These are phyloP conservation scores for Malurus leucopterus DNA, from an alignment of 2,797 vertebrate species.

Conservation along the genomic window DNA sequence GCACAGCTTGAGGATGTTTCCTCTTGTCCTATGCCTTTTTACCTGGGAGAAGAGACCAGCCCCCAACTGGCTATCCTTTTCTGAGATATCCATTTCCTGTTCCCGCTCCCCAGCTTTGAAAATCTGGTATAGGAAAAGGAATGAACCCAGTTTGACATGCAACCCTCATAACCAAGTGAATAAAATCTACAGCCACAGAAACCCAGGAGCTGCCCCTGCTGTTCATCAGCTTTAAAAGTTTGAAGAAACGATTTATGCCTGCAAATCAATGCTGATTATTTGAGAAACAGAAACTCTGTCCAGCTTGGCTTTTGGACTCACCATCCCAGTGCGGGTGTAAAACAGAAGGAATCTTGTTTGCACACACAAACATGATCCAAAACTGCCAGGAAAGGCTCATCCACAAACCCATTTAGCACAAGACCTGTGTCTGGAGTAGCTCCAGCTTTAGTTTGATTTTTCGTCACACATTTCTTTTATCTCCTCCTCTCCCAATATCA, in stretches of 20 bases:
- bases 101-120: background rate
- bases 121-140: background rate
- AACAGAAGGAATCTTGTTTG: background rate
- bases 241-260: background rate
- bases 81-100: background rate
- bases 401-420: background rate
- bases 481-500: background rate
- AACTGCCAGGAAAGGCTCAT: background rate
- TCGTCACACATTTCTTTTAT: background rate
- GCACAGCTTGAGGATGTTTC: background rate
- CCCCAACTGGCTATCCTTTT: background rate
- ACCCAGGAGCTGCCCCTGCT: background rate
- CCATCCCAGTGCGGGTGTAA: background rate
- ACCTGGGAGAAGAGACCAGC: background rate
- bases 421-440: background rate
- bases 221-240: background rate
- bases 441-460: background rate
- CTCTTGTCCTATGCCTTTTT: background rate
- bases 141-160: rapidly evolving
- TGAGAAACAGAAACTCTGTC: background rate
- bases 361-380: background rate
- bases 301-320: background rate
- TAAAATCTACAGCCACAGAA: background rate
- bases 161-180: background rate
- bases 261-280: background rate